Evolutionary conservation across 2,797 vertebrate genomes (phyloP), one percentile per base, ranked within the genome.

Genomic region (Coreius guichenoti): DNA sequence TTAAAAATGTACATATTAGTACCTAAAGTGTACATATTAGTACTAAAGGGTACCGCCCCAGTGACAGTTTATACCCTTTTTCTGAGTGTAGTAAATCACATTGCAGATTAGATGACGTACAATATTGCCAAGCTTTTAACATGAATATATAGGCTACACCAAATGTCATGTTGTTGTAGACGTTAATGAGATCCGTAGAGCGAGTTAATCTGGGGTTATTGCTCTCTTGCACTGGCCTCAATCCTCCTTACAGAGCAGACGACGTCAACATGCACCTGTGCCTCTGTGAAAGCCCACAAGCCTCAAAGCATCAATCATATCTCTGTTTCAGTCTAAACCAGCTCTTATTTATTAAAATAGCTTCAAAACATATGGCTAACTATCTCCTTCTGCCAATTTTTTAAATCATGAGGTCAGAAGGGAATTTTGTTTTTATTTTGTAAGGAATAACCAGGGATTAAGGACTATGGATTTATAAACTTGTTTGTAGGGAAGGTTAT

Each of bases 191-290:
- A 58, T 80, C 75, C n/a, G n/a, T 82, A 74, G 86, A 54, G 43
- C 23, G 49, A 84, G 82, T 89, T 93, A 95, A 95, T 94, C 94
- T 87, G 29, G 76, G 93, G 92, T 93, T 51, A 86, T 89, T 83
- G 78, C 73, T 87, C 87, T 87, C 87, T 70, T 47, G 83, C 80
- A 36, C 82, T 89, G 84, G 90, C 91, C 91, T 94, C 90, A 95
- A 95, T 95, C 92, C 91, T 61, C 26, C 47, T 83, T 84, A 86
- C 47, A 77, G 80, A 45, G 47, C 82, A 82, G 51, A 86, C 81
- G 78, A 81, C 78, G 86, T 91, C 81, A 84, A 76, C 78, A 73
- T 86, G 67, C 82, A 86, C 86, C 79, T 67, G 75, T 31, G 45
- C 69, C 67, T 73, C 26, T 7, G 26, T 49, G 31, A 63, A 82